Base-by-base conservation (phyloP, 1,140 invertebrate genomes). In the Diabrotica undecimpunctata region DNA sequence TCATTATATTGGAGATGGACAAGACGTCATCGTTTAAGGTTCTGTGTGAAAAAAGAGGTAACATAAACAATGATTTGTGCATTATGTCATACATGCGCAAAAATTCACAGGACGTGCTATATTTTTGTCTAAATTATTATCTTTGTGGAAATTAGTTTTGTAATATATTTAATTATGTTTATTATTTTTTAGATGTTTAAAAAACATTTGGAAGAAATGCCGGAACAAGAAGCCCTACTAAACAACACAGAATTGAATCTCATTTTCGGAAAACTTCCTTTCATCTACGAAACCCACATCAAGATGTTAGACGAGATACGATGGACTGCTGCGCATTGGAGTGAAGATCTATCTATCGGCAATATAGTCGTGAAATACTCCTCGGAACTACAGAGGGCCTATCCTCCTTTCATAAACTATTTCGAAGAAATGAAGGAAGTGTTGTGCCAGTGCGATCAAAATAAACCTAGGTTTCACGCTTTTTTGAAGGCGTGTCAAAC, bases 331-430 rank as follows among this genome's bases (percentile, higher is more conserved):
- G 77, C 83, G 3, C 83, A 88, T 72, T 94, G 91, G 91, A 83
- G 83, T 66, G 90, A 95, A 79, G 90, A 90, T 70, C 80, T 83
- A 72, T 85, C 86, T 74, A 86, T 93, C 70, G 92, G 92, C 7
- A 87, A 91, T 74, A 89, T 97, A 67, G 90, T 97, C 75, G 83
- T 95, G 10, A 90, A 91, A 79, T 93, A 94, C 77, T 85, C 87
- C 53, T 85, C 85, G 35, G 88, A 90, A 75, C 82, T 98, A 68
- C 85, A 92, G 55, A 96, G 94, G 80, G 92, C 95, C 0, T 99
- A 99, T 83, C 96, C 96, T 56, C 94, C 95, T 6, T 99, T 97
- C 81, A 91, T 98, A 9, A 99, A 99, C 80, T 98, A 94, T 79
- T 98, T 97, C 79, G 95, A 98, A 80, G 93, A 94, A 77, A 95